Conservation (phyloP, 1,140 invertebrate species). For the Dinothrombium tinctorium region DNA sequence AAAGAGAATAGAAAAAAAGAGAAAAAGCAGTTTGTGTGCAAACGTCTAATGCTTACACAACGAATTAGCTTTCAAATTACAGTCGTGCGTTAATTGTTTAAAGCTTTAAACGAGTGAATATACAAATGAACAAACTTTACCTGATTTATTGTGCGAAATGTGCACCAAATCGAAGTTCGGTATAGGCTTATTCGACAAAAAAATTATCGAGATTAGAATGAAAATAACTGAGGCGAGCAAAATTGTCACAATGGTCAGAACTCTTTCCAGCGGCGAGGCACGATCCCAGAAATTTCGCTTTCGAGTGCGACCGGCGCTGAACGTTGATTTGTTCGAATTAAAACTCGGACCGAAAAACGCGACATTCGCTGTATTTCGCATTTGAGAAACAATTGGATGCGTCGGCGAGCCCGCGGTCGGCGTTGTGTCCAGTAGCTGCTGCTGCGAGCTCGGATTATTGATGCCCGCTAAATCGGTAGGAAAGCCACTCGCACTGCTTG, state of each 20-base stretch:
- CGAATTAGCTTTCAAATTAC: not conserved
- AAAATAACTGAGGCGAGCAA: not conserved
- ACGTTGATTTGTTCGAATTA: not conserved
- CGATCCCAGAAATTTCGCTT: constrained; percentile 33
- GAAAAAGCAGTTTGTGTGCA: too few relatives aligned
- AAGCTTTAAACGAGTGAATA: not conserved
- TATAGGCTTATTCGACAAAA: too few relatives aligned
- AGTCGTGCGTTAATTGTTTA: not conserved
- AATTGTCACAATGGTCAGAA: constrained; percentile 20
- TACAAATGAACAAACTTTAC: not conserved
- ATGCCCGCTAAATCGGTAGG: constrained; percentile 10
- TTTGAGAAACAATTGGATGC: not conserved
- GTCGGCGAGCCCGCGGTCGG: not conserved
- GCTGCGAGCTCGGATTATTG: not conserved
- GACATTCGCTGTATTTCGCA: too few relatives aligned
- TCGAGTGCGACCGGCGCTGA: constrained; percentile 13
- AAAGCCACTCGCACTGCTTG: constrained; percentile 19
- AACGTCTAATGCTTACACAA: not conserved
- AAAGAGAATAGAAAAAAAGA: too few relatives aligned
- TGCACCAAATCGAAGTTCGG: not conserved
- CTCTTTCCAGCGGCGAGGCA: constrained; percentile 31
- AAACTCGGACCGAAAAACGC: not conserved
- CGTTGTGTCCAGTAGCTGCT: not conserved
- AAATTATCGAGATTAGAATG: not conserved
- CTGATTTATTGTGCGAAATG: not conserved